phyloP scores from a whole-genome alignment of 2,888 invertebrate species.

The Apamea epomidion region DNA sequence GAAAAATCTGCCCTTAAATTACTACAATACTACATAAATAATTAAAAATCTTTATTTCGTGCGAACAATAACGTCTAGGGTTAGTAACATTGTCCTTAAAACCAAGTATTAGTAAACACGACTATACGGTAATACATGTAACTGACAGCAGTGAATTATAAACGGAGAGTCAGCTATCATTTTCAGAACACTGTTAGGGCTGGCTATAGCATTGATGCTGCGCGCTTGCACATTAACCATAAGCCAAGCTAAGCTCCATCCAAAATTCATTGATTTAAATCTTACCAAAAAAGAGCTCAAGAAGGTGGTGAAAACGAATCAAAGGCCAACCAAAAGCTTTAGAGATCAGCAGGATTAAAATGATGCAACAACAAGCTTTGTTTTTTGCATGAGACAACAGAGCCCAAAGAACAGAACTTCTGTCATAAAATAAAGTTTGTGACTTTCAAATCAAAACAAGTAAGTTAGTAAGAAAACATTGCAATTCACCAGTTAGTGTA shows the following conservation, averaged over 20 bases:
- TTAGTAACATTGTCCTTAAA: background rate
- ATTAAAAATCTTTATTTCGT: background rate
- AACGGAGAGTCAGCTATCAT: background rate
- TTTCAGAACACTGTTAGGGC: background rate
- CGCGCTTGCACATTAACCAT: too few species aligned
- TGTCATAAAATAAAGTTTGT: background rate
- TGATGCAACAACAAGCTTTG: slow-evolving; percentile 10
- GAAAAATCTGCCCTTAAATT: background rate
- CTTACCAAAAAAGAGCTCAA: background rate
- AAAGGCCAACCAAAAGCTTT: slow-evolving; percentile 9
- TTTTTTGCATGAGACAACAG: slow-evolving; percentile 31
- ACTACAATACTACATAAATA: background rate
- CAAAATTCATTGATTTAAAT: background rate
- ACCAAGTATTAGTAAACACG: background rate
- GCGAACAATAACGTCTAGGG: background rate
- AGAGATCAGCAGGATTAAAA: slow-evolving; percentile 30
- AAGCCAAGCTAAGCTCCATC: too few species aligned
- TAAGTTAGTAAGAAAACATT: too few species aligned
- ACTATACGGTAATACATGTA: too few species aligned
- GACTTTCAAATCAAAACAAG: background rate
- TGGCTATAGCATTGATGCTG: too few species aligned
- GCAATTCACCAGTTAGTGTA: too few species aligned
- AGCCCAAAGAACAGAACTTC: background rate
- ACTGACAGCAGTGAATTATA: too few species aligned
- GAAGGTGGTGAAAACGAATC: slow-evolving; percentile 17